phyloP scores from a whole-genome alignment of 2,113 vertebrate species.

The Myanophis thanlyinensis region DNA sequence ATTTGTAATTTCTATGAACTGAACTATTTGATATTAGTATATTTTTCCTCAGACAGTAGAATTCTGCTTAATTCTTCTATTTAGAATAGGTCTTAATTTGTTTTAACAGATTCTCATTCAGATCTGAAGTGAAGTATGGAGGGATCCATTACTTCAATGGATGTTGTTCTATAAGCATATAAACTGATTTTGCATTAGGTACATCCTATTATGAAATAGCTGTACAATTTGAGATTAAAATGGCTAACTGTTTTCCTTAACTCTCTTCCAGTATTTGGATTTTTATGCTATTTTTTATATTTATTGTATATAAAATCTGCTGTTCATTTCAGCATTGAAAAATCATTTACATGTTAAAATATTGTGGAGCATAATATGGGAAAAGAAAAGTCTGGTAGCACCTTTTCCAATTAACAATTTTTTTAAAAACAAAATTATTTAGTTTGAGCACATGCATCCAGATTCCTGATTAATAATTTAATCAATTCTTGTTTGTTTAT shows the following conservation, averaged over 20 bases:
- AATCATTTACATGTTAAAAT: background rate
- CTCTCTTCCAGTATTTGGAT: background rate
- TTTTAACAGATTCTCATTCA: background rate
- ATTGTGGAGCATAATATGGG: background rate
- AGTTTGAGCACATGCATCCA: background rate
- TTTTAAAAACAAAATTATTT: background rate
- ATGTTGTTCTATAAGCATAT: background rate
- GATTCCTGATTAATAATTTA: background rate
- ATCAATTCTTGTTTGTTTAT: background rate
- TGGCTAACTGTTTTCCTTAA: background rate
- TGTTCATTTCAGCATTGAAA: background rate
- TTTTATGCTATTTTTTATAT: background rate
- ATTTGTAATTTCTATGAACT: background rate
- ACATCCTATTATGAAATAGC: background rate
- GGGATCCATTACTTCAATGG: background rate
- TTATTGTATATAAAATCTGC: slow-evolving; percentile 6
- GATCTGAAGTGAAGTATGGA: background rate
- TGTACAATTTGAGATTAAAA: background rate
- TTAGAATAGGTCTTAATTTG: background rate
- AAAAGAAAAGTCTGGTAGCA: background rate
- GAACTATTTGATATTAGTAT: background rate
- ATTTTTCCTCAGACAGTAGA: background rate
- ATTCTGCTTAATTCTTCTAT: background rate
- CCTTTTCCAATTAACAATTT: background rate
- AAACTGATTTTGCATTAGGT: background rate